Evolutionary conservation across 2,113 vertebrate species (phyloP).

Genomic region (Tetrax tetrax): DNA sequence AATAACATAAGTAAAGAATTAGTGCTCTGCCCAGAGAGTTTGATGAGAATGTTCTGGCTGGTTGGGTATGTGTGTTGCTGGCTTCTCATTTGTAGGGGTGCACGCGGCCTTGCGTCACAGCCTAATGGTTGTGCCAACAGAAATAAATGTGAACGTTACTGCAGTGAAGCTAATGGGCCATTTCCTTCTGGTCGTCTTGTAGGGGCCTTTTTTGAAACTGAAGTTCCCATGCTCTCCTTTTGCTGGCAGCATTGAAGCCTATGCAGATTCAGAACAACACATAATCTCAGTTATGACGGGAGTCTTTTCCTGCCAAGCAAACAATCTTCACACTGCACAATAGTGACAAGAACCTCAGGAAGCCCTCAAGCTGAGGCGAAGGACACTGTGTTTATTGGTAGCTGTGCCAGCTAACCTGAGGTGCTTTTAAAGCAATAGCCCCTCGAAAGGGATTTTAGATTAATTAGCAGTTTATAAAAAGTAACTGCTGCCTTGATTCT

Average conservation of each 20-base stretch:
- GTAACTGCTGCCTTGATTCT: not conserved
- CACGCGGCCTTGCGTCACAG: not conserved
- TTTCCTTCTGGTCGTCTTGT: not conserved
- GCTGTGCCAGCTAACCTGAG: not conserved
- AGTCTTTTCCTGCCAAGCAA: not conserved
- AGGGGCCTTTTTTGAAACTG: not conserved
- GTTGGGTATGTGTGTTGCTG: not conserved
- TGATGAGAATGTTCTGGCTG: constrained; percentile 1
- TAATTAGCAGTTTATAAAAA: not conserved
- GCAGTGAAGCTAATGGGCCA: not conserved
- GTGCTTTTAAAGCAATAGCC: not conserved
- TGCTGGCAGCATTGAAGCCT: not conserved
- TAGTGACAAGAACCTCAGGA: not conserved
- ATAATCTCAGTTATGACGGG: not conserved
- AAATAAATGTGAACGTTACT: not conserved
- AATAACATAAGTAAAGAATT: not conserved
- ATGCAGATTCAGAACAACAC: not conserved
- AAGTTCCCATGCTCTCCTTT: not conserved
- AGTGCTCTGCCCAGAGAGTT: not conserved
- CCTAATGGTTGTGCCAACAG: not conserved
- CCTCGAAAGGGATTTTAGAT: not conserved
- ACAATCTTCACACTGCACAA: not conserved
- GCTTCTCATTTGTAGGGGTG: not conserved
- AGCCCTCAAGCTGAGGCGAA: not conserved
- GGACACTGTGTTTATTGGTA: not conserved